These are phyloP conservation scores for Polydrusus cervinus DNA, from an alignment of 2,888 invertebrate genomes.

Conservation along the genomic window DNA sequence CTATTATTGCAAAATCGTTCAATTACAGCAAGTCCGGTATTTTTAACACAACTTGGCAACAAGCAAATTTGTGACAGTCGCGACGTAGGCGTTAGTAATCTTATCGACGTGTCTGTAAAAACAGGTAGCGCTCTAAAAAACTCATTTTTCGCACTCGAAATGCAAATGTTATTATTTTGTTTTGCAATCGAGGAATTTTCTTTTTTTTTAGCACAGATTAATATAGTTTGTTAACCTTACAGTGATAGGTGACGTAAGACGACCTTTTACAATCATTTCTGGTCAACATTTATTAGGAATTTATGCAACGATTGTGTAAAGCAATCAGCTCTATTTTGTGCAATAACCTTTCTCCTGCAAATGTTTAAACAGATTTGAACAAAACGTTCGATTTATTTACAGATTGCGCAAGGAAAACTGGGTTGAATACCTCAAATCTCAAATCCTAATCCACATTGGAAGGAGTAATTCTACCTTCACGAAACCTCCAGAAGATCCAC, in stretches of 20 bases:
- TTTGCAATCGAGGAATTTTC: conserved; percentile 27
- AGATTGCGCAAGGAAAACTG: conserved; percentile 60
- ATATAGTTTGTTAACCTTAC: conserved; percentile 22
- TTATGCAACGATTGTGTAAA: no score
- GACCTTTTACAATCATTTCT: neutral
- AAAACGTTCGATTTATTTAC: neutral
- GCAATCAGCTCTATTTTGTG: no score
- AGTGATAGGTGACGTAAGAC: neutral
- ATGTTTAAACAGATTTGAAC: no score
- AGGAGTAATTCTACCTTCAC: conserved; percentile 53
- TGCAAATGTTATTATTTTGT: conserved; percentile 45
- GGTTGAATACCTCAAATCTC: conserved; percentile 62
- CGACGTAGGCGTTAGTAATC: no score
- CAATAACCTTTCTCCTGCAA: no score
- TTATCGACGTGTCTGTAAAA: conserved; percentile 28
- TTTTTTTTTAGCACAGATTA: neutral
- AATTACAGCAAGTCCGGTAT: no score
- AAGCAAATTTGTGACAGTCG: no score
- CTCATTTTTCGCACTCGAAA: conserved; percentile 41
- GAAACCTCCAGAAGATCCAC: conserved; percentile 53
- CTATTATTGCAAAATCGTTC: no score
- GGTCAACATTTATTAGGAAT: no score
- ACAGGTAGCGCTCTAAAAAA: conserved; percentile 42
- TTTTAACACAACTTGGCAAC: no score
- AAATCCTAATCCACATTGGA: conserved; percentile 61